Evolutionary conservation across 2,797 vertebrate species (phyloP), one percentile per base, ranked within the genome.

Genomic region (Tympanoctomys barrerae): DNA sequence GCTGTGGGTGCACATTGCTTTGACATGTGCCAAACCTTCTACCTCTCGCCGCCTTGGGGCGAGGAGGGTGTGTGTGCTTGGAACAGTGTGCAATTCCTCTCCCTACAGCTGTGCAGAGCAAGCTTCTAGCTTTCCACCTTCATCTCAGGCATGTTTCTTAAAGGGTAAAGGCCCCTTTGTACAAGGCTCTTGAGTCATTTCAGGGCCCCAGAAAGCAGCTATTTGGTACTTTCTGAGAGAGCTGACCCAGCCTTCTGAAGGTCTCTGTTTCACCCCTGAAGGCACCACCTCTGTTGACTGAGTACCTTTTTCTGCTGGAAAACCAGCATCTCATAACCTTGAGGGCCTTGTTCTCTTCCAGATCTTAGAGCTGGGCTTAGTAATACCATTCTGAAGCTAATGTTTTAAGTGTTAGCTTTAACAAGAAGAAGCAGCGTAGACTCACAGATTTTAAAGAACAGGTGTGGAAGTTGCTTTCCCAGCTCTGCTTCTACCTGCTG

Each of bases 11-110:
- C 46, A 9, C 78, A 28, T 78, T 87, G 89, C 92, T 97, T 82
- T 96, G 95, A 97, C 90, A 62, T 80, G 94, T 1, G 89, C 91
- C 83, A 12, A 83, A 52, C 86, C 96, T 96, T 91, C 95, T 21
- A 2, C 42, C 91, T 85, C 49, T 68, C 71, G 2, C 46, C 22
- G 90, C 95, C 84, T 33, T 2, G 39, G 86, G 86, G 89, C 77
- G n/a, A 66, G 75, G 42, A 73, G 89, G 31, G 39, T 33, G 7
- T 22, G 71, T 28, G 5, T 22, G 68, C 87, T 85, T 88, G 92
- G 85, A 92, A 94, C 87, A 57, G 77, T 46, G 39, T 71, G 9
- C 87, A 93, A 87, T 79, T 57, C 80, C 89, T 94, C 78, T 90
- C 46, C 86, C 85, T 64, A 36, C 49, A 87, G 42, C 71, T 85